These are phyloP conservation scores for Struthio camelus DNA, from an alignment of 2,113 vertebrate genomes.

Conservation along the genomic window DNA sequence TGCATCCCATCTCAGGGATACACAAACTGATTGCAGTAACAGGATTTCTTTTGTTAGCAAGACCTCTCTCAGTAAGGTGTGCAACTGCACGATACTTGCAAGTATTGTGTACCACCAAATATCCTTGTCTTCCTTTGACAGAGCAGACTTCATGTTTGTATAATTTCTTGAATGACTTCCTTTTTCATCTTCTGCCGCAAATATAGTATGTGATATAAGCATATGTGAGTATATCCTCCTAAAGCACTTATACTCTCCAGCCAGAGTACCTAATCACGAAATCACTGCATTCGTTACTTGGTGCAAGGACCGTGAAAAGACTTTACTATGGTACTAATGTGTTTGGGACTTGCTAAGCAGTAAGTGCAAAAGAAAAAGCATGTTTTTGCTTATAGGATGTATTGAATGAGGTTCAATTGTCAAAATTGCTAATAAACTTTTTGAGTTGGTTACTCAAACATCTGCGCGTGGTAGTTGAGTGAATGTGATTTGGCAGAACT, in stretches of 20 bases:
- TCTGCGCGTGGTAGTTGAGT: neutral
- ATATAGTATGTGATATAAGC: neutral
- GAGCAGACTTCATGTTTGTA: neutral
- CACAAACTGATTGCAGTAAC: neutral
- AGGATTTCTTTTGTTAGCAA: neutral
- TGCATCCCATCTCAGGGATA: neutral
- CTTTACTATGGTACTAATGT: neutral
- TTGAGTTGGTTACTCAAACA: neutral
- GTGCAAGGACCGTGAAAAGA: neutral
- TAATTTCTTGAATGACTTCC: neutral
- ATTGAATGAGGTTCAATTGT: neutral
- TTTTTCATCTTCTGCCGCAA: neutral
- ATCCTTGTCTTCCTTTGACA: neutral
- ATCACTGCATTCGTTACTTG: neutral
- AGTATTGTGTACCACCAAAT: neutral
- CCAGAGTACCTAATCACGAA: neutral
- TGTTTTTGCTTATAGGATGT: neutral
- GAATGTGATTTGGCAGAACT: neutral
- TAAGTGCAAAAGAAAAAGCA: neutral
- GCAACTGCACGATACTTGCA: neutral
- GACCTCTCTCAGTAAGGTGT: too few species aligned
- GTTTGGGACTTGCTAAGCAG: neutral
- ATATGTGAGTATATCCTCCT: neutral
- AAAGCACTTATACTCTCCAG: neutral
- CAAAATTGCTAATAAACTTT: neutral